A percentile compares a stretch with the other conserved stretches of the same genome.
Evolutionary conservation across 2,888 invertebrate species (phyloP).

Genomic region (Lissocephala sabroskyi): DNA sequence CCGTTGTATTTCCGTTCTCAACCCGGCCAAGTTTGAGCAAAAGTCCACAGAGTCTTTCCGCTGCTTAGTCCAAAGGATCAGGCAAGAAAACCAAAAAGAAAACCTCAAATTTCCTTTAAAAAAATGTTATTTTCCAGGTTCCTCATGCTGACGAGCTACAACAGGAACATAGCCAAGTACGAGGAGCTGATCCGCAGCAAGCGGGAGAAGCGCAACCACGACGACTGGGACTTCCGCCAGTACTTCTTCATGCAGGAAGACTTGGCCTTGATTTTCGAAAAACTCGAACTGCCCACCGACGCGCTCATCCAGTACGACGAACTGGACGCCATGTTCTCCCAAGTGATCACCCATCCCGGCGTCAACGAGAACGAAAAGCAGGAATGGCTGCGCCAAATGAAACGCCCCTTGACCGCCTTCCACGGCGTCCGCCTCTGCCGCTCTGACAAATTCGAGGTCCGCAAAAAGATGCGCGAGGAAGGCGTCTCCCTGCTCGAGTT

Average conservation of each 20-base stretch:
- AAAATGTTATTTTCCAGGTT: constrained; percentile 31
- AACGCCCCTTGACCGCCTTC: constrained; percentile 86
- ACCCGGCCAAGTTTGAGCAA: constrained; percentile 91
- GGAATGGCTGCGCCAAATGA: constrained; percentile 87
- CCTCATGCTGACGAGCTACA: constrained; percentile 88
- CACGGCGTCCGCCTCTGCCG: constrained; percentile 82
- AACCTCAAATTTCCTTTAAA: too few species aligned
- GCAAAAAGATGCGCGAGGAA: constrained; percentile 61
- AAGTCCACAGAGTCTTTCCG: constrained; percentile 93
- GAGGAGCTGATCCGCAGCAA: constrained; percentile 93
- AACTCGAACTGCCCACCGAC: constrained; percentile 93
- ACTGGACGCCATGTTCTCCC: constrained; percentile 95
- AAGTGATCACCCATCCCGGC: constrained; percentile 95
- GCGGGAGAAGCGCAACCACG: constrained; percentile 90
- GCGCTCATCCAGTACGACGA: constrained; percentile 97
- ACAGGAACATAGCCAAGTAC: constrained; percentile 86
- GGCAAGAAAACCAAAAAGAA: constrained; percentile 73
- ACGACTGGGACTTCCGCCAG: constrained; percentile 94
- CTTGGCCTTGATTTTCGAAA: constrained; percentile 94
- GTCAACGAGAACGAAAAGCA: constrained; percentile 90
- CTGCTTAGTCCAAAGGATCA: constrained; percentile 85
- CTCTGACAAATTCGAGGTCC: constrained; percentile 75
- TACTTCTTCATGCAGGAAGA: constrained; percentile 97
- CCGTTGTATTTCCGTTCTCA: constrained; percentile 91
- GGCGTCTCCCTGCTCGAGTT: constrained; percentile 87